Evolutionary conservation across 1,140 invertebrate species (phyloP).

Genomic region (Apis laboriosa): DNA sequence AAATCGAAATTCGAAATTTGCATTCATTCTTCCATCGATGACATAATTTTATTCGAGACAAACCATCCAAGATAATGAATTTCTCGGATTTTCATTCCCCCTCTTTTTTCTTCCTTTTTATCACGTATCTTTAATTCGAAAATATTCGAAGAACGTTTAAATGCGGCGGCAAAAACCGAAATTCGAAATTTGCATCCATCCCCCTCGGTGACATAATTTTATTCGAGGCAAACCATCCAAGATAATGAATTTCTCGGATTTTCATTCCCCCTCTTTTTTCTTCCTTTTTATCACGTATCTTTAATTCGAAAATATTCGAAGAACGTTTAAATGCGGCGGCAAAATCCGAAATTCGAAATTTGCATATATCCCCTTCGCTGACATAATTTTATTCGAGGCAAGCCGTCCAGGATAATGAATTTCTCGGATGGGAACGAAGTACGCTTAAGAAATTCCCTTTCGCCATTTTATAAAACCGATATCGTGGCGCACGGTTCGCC

Average conservation of each 20-base stretch:
- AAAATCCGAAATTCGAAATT: too few species aligned
- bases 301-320: neutral
- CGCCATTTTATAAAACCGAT: conserved; percentile 33
- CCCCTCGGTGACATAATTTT: neutral
- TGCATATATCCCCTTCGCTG: too few species aligned
- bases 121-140: neutral
- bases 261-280: too few species aligned
- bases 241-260: neutral
- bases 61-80: neutral
- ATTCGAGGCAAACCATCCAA: neutral
- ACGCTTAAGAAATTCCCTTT: conserved; percentile 35
- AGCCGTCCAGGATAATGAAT: conserved; percentile 16
- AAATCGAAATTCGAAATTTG: neutral
- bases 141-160: too few species aligned
- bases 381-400: conserved; percentile 14
- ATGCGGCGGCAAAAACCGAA: too few species aligned
- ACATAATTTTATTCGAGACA: conserved; percentile 3
- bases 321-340: too few species aligned
- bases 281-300: too few species aligned
- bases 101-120: too few species aligned
- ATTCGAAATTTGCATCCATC: too few species aligned
- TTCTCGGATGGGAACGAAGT: neutral
- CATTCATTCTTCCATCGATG: neutral
- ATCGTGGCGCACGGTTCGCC: conserved; percentile 9
- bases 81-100: too few species aligned